Base-by-base conservation (phyloP, 2,888 invertebrate genomes). In the Lasioglossum figueresi region DNA sequence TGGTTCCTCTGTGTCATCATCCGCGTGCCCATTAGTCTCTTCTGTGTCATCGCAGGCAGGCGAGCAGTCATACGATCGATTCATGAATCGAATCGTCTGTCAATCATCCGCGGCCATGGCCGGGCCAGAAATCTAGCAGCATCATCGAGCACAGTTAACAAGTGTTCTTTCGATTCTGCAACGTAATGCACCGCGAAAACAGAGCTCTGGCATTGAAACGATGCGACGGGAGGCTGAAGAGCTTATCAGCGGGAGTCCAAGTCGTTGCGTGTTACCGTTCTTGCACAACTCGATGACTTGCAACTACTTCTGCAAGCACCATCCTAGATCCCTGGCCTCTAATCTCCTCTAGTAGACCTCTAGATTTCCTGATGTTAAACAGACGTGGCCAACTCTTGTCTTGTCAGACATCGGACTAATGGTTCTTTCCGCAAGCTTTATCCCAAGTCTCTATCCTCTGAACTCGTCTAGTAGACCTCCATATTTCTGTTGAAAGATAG, bases 171-270 rank as follows among this genome's bases (percentile, higher is more conserved):
- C 74, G 73, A 81, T 73, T 80, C 70, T 48, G 82, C 85, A 80
- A 90, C 87, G 86, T 89, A 89, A 90, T 82, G 84, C 70, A 34
- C 75, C 85, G 73, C 43, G 80, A 88, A 89, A 90, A 89, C 90
- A 91, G 88, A 68, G 82, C 80, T 87, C 82, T 91, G 89, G 87
- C 87, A 92, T 89, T 89, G 79, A 59, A 52, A 43, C 48, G 43
- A 74, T 48, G 68, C 37, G 27, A 48, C 59, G 31, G 66, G 27
- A 81, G 63, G 5, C 27, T 16, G 31, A 0, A 63, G 70, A 45
- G 37, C 34, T 89, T 71, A 45, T 84, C 76, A 70, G 84, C 82
- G 48, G 76, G 66, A 77, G 34, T 31, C 56, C 48, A 76, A 71
- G 27, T n/a, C 48, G 71, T 63, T 63, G 34, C 56, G 71, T 76